These are phyloP conservation scores for Urocynchramus pylzowi DNA, from an alignment of 2,113 vertebrate genomes.

Conservation along the genomic window DNA sequence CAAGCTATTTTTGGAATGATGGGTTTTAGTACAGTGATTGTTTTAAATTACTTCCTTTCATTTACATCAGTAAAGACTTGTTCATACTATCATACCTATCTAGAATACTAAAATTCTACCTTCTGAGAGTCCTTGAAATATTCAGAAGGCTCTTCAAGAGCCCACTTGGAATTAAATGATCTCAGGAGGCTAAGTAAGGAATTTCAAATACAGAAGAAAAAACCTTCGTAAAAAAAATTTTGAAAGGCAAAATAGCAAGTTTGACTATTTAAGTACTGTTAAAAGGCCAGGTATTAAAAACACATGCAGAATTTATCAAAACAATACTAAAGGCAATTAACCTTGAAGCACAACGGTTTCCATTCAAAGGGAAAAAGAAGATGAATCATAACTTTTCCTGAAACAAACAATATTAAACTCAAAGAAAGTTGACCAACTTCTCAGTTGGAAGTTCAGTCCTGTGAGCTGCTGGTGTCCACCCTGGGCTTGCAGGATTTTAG, in stretches of 20 bases:
- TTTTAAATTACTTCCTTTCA: not conserved
- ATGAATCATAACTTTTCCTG: not conserved
- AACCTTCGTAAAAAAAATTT: no score
- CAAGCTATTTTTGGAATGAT: not conserved
- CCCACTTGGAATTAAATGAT: not conserved
- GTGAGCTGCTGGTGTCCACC: not conserved
- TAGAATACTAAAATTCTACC: not conserved
- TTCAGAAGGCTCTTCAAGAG: not conserved
- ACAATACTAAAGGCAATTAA: not conserved
- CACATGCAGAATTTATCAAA: not conserved
- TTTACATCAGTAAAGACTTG: not conserved
- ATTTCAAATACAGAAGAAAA: not conserved
- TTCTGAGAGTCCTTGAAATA: not conserved
- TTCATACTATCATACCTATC: not conserved
- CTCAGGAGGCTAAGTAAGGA: not conserved
- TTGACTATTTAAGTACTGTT: not conserved
- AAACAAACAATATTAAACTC: not conserved
- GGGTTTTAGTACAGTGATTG: not conserved
- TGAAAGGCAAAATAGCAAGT: not conserved
- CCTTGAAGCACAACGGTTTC: fast-evolving
- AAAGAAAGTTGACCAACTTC: not conserved
- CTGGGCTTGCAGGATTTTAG: not conserved
- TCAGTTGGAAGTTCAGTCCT: not conserved
- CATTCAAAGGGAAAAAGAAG: not conserved
- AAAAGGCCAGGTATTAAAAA: not conserved